Percentiles rank a stretch among this genome's conserved stretches.
Conservation (phyloP, 2,888 invertebrate species). For the Trichogramma evanescens region DNA sequence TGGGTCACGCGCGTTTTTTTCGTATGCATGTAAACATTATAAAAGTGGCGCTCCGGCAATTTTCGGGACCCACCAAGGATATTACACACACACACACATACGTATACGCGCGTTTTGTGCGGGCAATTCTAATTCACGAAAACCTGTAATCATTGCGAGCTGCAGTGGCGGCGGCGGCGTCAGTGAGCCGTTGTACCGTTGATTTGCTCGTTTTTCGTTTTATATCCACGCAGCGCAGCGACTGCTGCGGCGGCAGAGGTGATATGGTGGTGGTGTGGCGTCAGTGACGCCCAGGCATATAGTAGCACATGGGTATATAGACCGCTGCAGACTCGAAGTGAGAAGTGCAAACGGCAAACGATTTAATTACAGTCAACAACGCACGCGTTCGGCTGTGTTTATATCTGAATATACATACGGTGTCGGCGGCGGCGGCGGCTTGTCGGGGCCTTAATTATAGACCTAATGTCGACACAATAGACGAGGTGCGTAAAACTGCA, state of each 20-base stretch:
- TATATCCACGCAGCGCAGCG: too few relatives aligned
- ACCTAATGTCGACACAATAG: slow-evolving; percentile 6
- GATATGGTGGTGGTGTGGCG: too few relatives aligned
- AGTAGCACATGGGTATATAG: too few relatives aligned
- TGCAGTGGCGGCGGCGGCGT: background rate
- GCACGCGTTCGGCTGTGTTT: slow-evolving; percentile 11
- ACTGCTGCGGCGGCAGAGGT: too few relatives aligned
- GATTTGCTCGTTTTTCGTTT: slow-evolving; percentile 22
- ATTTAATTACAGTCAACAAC: slow-evolving; percentile 27
- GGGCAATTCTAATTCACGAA: slow-evolving; percentile 13
- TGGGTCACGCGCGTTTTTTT: too few relatives aligned
- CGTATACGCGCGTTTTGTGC: background rate
- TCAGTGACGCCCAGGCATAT: too few relatives aligned
- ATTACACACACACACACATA: too few relatives aligned
- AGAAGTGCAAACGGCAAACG: slow-evolving; percentile 29
- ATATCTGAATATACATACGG: slow-evolving; percentile 14
- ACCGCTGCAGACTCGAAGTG: slow-evolving; percentile 3
- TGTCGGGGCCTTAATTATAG: slow-evolving; percentile 13
- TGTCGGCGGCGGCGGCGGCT: too few relatives aligned
- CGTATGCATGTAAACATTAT: too few relatives aligned
- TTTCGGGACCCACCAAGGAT: too few relatives aligned
- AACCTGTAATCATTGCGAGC: slow-evolving; percentile 11
- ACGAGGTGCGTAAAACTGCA: slow-evolving; percentile 13
- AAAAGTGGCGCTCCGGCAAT: too few relatives aligned
- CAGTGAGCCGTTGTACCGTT: slow-evolving; percentile 11